These are phyloP conservation scores for Conopomorpha cramerella DNA, from an alignment of 1,140 invertebrate genomes.

Conservation along the genomic window DNA sequence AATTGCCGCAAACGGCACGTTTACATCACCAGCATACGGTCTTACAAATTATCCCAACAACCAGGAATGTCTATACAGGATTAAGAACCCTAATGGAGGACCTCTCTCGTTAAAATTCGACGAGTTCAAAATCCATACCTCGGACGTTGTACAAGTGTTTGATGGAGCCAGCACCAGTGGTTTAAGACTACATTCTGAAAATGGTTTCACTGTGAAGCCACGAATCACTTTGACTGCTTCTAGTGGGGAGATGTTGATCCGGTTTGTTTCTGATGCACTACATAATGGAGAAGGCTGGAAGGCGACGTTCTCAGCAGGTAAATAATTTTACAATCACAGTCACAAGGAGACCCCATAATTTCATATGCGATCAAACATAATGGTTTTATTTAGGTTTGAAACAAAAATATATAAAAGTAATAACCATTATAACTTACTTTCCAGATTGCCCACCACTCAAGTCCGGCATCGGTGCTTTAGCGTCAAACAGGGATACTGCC, in stretches of 20 bases:
- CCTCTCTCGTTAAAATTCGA: slow-evolving; percentile 88
- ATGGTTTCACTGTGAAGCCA: slow-evolving; percentile 86
- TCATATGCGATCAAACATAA: no score
- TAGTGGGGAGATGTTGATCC: slow-evolving; percentile 87
- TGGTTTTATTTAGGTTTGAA: no score
- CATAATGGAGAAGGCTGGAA: slow-evolving; percentile 84
- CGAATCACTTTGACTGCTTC: slow-evolving; percentile 90
- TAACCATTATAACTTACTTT: slow-evolving; percentile 19
- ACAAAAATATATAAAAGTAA: slow-evolving; percentile 3
- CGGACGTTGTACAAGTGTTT: slow-evolving; percentile 88
- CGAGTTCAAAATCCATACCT: slow-evolving; percentile 82
- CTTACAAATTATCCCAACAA: slow-evolving; percentile 87
- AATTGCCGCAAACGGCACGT: slow-evolving; percentile 78
- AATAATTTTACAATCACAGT: slow-evolving; percentile 6
- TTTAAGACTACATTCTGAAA: slow-evolving; percentile 83
- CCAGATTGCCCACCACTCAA: slow-evolving; percentile 85
- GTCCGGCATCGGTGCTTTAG: slow-evolving; percentile 84
- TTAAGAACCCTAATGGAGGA: slow-evolving; percentile 81
- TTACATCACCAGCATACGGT: slow-evolving; percentile 86
- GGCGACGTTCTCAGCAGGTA: slow-evolving; percentile 89
- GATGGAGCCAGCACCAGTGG: slow-evolving; percentile 87
- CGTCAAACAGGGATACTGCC: slow-evolving; percentile 88
- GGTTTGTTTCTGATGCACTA: slow-evolving; percentile 87
- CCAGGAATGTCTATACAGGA: slow-evolving; percentile 87
- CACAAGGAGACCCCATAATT: no score